A percentile compares a stretch with the other conserved stretches of the same genome.
These are phyloP conservation scores for Rhodophaea formosa DNA, from an alignment of 2,888 invertebrate species.

Conservation along the genomic window DNA sequence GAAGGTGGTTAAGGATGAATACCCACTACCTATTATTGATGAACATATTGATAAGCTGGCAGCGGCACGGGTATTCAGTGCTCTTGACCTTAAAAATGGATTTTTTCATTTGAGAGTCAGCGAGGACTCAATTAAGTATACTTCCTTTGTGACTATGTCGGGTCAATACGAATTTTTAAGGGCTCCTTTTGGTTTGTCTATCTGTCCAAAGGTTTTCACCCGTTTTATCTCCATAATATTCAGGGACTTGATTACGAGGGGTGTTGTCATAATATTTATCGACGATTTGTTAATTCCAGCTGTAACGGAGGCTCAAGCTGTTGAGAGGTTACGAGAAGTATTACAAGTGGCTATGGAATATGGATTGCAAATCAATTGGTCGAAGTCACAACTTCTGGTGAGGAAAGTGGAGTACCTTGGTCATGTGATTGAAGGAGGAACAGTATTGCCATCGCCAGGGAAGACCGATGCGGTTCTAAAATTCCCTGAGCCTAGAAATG, in stretches of 20 bases:
- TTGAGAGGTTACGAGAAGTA: slow-evolving; percentile 20
- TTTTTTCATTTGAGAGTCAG: slow-evolving; percentile 24
- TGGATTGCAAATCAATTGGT: slow-evolving; percentile 31
- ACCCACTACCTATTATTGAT: not conserved
- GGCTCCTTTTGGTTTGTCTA: slow-evolving; percentile 30
- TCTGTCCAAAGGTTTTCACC: slow-evolving; percentile 27
- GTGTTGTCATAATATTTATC: slow-evolving; percentile 28
- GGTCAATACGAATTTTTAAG: slow-evolving; percentile 27
- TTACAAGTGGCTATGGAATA: slow-evolving; percentile 27
- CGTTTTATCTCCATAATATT: slow-evolving; percentile 30
- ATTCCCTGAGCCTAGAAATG: slow-evolving; percentile 26
- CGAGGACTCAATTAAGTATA: too few species aligned
- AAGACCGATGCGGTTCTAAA: slow-evolving; percentile 28
- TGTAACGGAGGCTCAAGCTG: slow-evolving; percentile 22
- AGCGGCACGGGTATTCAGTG: slow-evolving; percentile 13
- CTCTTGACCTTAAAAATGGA: slow-evolving; percentile 26
- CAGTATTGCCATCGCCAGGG: slow-evolving; percentile 24
- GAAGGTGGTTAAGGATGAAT: not conserved
- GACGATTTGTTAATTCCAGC: slow-evolving; percentile 33
- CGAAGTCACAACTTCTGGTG: slow-evolving; percentile 19
- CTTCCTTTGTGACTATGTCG: slow-evolving; percentile 24
- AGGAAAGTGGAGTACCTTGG: slow-evolving; percentile 17
- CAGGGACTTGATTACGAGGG: slow-evolving; percentile 25
- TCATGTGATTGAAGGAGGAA: too few species aligned
- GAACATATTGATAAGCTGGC: not conserved